A percentile compares a stretch with the other conserved stretches of the same genome.
Conservation (phyloP, 2,888 invertebrate genomes). For the Eupeodes luniger region DNA sequence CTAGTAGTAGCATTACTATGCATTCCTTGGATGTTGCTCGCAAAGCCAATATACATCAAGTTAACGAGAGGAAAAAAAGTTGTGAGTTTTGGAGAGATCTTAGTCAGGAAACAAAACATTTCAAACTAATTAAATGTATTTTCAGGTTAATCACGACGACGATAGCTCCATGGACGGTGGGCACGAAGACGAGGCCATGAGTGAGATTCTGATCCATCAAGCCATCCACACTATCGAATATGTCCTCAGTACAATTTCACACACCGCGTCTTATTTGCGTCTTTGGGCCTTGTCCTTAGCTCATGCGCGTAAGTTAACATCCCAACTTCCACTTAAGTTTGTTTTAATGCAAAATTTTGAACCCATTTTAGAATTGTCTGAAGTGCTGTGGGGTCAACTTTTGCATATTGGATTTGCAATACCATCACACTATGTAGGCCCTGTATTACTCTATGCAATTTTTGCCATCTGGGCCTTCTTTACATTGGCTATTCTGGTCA, state of each 20-base stretch:
- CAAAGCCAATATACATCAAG: constrained; percentile 93
- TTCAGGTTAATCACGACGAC: not conserved
- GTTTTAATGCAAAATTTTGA: not conserved
- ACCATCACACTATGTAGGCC: constrained; percentile 87
- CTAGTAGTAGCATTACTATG: constrained; percentile 92
- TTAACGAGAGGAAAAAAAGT: constrained; percentile 79
- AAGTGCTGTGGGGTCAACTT: constrained; percentile 98
- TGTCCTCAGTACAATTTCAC: constrained; percentile 97
- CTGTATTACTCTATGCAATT: constrained; percentile 91
- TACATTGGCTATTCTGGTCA: constrained; percentile 96
- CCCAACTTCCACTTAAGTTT: not conserved
- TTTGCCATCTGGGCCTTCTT: constrained; percentile 97
- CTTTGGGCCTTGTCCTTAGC: constrained; percentile 98
- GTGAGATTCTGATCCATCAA: constrained; percentile 96
- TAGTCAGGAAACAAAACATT: not conserved
- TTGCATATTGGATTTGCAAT: constrained; percentile 89
- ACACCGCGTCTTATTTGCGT: constrained; percentile 98
- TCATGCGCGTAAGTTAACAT: constrained; percentile 92
- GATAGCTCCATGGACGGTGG: constrained; percentile 79
- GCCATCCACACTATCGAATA: constrained; percentile 98
- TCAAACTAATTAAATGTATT: not conserved
- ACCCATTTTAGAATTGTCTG: constrained; percentile 88
- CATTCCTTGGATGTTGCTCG: constrained; percentile 96
- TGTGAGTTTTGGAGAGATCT: constrained; percentile 30
- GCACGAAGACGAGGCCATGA: constrained; percentile 88